A percentile compares a stretch with the other conserved stretches of the same genome.
These are phyloP conservation scores for Pheosia gnoma DNA, from an alignment of 2,888 invertebrate genomes.

Conservation along the genomic window DNA sequence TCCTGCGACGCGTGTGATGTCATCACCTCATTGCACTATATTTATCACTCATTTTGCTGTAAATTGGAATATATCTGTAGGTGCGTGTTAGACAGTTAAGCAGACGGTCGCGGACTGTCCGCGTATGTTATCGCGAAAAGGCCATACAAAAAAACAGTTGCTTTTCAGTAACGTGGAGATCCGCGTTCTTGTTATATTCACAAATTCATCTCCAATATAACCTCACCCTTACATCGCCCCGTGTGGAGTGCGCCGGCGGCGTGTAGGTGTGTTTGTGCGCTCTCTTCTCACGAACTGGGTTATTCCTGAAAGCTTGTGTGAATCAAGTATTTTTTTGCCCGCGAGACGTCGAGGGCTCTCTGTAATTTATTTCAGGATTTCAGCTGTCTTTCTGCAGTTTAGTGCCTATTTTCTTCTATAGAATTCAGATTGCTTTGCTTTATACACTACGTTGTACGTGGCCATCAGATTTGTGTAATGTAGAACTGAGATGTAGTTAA, in stretches of 20 bases:
- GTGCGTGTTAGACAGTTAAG: too few relatives aligned
- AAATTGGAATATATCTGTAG: too few relatives aligned
- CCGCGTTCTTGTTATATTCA: background rate
- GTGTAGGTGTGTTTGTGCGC: constrained; percentile 13
- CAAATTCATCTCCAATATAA: background rate
- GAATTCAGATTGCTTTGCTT: too few relatives aligned
- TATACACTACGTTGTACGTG: too few relatives aligned
- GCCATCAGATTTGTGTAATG: too few relatives aligned
- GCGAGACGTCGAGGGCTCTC: constrained; percentile 22
- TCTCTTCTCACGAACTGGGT: constrained; percentile 50
- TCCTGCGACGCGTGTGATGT: too few relatives aligned
- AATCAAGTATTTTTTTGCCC: constrained; percentile 39
- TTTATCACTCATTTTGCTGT: too few relatives aligned
- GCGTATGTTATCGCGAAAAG: too few relatives aligned
- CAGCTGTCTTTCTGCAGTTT: constrained; percentile 2
- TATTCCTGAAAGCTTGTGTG: constrained; percentile 41
- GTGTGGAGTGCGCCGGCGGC: constrained; percentile 7
- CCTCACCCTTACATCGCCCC: background rate
- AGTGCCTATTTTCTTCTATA: background rate
- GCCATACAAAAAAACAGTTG: too few relatives aligned
- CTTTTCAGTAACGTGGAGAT: background rate
- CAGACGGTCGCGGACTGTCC: too few relatives aligned
- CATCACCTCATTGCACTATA: too few relatives aligned
- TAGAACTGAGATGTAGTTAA: too few relatives aligned
- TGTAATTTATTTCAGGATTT: constrained; percentile 47